Evolutionary conservation across 2,797 vertebrate genomes (phyloP).

Genomic region (Lagodon rhomboides): DNA sequence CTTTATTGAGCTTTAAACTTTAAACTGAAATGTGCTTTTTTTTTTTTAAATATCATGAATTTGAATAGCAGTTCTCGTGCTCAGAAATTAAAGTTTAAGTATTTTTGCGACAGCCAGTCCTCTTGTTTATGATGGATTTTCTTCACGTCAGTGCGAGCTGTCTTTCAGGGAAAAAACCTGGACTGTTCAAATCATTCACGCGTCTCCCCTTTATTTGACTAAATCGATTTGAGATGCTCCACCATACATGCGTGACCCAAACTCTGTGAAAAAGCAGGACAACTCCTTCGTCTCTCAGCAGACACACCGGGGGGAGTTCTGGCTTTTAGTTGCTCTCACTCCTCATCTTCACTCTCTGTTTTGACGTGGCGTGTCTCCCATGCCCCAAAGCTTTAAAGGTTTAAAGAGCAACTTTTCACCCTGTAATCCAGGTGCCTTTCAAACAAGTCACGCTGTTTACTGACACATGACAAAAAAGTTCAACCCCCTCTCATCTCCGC

Average conservation of each 20-base stretch:
- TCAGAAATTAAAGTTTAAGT: slow-evolving; percentile 20
- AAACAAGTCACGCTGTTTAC: slow-evolving; percentile 86
- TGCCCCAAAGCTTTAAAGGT: slow-evolving; percentile 79
- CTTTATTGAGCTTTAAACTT: background rate
- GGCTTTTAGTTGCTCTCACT: slow-evolving; percentile 72
- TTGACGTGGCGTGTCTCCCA: slow-evolving; percentile 80
- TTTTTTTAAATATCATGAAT: background rate
- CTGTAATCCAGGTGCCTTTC: slow-evolving; percentile 85
- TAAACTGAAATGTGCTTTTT: too few relatives aligned
- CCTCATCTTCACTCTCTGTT: slow-evolving; percentile 74
- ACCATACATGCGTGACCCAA: slow-evolving; percentile 68
- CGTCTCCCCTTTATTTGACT: slow-evolving; percentile 54
- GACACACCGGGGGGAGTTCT: slow-evolving; percentile 61
- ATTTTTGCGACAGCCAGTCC: background rate
- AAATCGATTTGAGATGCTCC: slow-evolving; percentile 65
- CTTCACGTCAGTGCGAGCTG: slow-evolving; percentile 10
- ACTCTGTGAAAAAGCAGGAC: slow-evolving; percentile 73
- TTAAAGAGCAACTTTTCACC: slow-evolving; percentile 83
- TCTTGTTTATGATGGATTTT: slow-evolving; percentile 14
- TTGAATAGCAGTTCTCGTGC: background rate
- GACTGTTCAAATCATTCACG: slow-evolving; percentile 19
- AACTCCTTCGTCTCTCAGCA: slow-evolving; percentile 65
- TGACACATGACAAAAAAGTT: slow-evolving; percentile 87
- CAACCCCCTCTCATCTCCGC: slow-evolving; percentile 78
- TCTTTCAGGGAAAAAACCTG: slow-evolving; percentile 17